A percentile compares a stretch with the other conserved stretches of the same genome.
phyloP scores from a whole-genome alignment of 2,113 vertebrate species.

The Xyliphius kryptos region DNA sequence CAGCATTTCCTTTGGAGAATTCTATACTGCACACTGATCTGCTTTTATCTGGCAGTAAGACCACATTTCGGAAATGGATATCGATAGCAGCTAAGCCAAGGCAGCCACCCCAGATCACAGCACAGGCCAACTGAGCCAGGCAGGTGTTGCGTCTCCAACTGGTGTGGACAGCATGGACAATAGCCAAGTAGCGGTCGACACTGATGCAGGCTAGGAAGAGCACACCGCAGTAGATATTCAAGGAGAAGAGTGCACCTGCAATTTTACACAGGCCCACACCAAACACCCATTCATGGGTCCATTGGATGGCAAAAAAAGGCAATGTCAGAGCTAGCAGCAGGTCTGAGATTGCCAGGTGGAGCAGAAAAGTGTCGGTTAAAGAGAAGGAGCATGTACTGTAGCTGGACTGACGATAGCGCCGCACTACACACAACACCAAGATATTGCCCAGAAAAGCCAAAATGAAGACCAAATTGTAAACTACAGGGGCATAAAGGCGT shows the following conservation, averaged over 20 bases:
- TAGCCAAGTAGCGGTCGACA: constrained; percentile 43
- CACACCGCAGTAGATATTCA: constrained; percentile 71
- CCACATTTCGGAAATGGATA: constrained; percentile 55
- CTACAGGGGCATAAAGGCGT: constrained; percentile 48
- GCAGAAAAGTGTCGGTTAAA: constrained; percentile 77
- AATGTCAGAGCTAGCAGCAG: constrained; percentile 73
- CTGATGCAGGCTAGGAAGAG: constrained; percentile 75
- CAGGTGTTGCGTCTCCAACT: constrained; percentile 58
- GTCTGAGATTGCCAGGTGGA: constrained; percentile 81
- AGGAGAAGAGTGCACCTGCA: constrained; percentile 61
- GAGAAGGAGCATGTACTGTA: constrained; percentile 59
- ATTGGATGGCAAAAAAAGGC: constrained; percentile 73
- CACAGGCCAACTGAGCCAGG: constrained; percentile 62
- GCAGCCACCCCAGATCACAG: constrained; percentile 61
- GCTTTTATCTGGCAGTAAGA: accelerated
- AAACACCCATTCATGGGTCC: constrained; percentile 64
- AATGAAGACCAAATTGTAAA: constrained; percentile 61
- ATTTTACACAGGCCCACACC: constrained; percentile 64
- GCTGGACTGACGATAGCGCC: constrained; percentile 56
- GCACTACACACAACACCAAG: constrained; percentile 72
- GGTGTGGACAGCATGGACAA: constrained; percentile 63
- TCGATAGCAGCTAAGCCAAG: constrained; percentile 59
- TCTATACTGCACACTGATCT: constrained; percentile 47
- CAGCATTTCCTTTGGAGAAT: constrained; percentile 38
- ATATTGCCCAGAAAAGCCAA: constrained; percentile 71